Base-by-base conservation (phyloP, 1,140 invertebrate genomes). In the Drosophila nebulosa region DNA sequence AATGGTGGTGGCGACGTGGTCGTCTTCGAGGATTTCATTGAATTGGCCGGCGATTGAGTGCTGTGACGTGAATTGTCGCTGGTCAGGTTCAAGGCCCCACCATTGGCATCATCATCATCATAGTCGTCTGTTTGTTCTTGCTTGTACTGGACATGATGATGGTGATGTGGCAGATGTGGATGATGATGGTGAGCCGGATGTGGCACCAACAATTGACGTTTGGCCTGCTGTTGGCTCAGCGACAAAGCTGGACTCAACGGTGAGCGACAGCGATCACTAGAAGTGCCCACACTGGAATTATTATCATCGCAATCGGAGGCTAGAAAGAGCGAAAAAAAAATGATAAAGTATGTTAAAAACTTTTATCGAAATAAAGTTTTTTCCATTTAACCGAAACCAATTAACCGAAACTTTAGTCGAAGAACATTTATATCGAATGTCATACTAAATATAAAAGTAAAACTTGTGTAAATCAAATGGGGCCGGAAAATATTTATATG, bases 301-400 rank as follows among this genome's bases (percentile, higher is more conserved):
- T 90, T 90, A 64, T 91, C 90, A 57, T 90, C 90, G 62, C 90
- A 90, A 71, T 91, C 90, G 4, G 90, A 91, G 24, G 83, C 90
- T 91, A 55, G 3, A 12, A 16, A 61, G 7, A 62, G 21, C 16
- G 39, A 32, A 55, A 26, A 30, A 22, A 39, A 7, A 12, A 50
- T 50, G 18, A 36, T 32, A 56, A 71, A 30, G 14, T n/a, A 32
- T 22, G 42, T 52, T 26, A 52, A 2, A 7, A 30, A n/a, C n/a
- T n/a, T n/a, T n/a, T n/a, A n/a, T n/a, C 7, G 10, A 30, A 30
- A 30, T 30, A 4, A 30, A 10, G 27, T n/a, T n/a, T n/a, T n/a
- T n/a, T n/a, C n/a, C n/a, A n/a, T n/a, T n/a, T n/a, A n/a, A n/a
- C n/a, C n/a, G n/a, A n/a, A n/a, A n/a, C n/a, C n/a, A n/a, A n/a